phyloP scores from a whole-genome alignment of 2,797 vertebrate genomes.

The Morus bassanus region DNA sequence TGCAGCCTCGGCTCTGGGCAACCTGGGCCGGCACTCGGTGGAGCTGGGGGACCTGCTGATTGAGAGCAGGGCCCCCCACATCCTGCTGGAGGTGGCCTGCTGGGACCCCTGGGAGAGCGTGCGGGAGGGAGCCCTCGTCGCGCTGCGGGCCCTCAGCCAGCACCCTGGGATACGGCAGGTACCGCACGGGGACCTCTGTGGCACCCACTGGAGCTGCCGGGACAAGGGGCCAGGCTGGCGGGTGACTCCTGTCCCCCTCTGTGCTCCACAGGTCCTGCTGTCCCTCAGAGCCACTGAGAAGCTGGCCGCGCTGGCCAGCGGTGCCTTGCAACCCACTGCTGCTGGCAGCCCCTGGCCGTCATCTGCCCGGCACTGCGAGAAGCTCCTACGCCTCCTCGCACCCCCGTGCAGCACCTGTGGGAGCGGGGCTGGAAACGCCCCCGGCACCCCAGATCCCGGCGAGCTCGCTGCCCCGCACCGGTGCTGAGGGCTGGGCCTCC shows the following conservation, averaged over 20 bases:
- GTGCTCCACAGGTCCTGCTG: constrained; percentile 66
- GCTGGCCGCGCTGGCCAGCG: constrained; percentile 34
- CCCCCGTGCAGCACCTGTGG: background rate
- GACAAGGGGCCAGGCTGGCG: background rate
- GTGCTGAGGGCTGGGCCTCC: background rate
- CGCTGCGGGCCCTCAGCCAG: constrained; percentile 79
- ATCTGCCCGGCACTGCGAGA: constrained; percentile 61
- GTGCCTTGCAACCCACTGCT: background rate
- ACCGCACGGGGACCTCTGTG: background rate
- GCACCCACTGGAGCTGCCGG: background rate
- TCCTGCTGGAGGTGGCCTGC: constrained; percentile 82
- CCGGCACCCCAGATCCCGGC: accelerated
- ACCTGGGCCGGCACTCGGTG: constrained; percentile 69
- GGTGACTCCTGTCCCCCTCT: background rate
- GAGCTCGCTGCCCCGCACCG: background rate
- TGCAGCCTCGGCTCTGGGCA: constrained; percentile 83
- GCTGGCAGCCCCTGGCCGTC: background rate
- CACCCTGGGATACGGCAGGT: constrained; percentile 82
- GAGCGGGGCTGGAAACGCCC: accelerated
- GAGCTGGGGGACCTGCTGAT: constrained; percentile 72
- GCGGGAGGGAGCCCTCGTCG: constrained; percentile 81
- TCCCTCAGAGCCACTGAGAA: constrained; percentile 72
- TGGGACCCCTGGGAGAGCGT: constrained; percentile 81
- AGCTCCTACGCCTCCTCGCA: constrained; percentile 65
- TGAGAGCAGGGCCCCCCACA: constrained; percentile 67